Base-by-base conservation (phyloP, 2,888 invertebrate species). In the Tetheella fluctuosa region DNA sequence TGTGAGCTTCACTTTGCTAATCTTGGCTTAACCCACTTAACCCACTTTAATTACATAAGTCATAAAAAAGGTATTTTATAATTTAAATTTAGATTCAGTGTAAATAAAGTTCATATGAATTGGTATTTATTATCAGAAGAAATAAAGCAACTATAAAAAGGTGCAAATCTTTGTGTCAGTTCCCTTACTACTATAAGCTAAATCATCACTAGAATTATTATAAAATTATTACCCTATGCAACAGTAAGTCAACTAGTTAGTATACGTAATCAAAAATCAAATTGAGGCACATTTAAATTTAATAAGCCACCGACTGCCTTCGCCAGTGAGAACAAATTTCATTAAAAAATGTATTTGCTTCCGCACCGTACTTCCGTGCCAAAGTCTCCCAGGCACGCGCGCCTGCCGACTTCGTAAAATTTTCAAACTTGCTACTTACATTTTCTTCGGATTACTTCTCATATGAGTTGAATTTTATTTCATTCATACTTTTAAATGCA, bases 271-370 rank as follows among this genome's bases (percentile, higher is more conserved):
- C 20, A 10, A 1, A 10, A 54, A 55, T 55, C 52, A 64, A 79
- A 76, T 70, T 77, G 69, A 75, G 70, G 67, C 71, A 70, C 68
- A 72, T 75, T 67, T 70, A 74, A 75, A 78, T 80, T 80, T 74
- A 73, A 80, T 78, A 76, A 76, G 60, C 17, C 58, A 54, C 23
- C 28, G 61, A 59, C 59, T 64, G 59, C 37, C 48, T 48, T 57
- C 42, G 53, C 61, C 52, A 59, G 59, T 52, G 59, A 57, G 59
- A 63, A 68, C 60, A 66, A 74, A 74, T 73, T 76, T 73, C 62
- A 76, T 74, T 70, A 71, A 76, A 77, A 76, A 70, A 61, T 63
- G 58, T 69, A 75, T 73, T 64, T 62, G 30, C 54, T 59, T 58
- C 61, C 56, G 54, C 4, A 55, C 54, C 39, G 48, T 48, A 12